phyloP scores from a whole-genome alignment of 2,888 invertebrate species.

The Merodon equestris region DNA sequence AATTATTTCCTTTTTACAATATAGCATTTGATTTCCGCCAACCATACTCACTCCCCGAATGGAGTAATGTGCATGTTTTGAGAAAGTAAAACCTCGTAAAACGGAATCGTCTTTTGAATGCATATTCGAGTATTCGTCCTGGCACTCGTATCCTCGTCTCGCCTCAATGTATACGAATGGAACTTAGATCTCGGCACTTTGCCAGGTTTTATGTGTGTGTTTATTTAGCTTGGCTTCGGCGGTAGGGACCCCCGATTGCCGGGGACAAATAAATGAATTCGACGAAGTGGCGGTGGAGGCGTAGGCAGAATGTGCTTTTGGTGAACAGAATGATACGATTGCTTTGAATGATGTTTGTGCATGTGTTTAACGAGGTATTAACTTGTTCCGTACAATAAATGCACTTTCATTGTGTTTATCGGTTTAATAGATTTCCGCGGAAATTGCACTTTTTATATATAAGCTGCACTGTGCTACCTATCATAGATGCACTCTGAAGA shows the following conservation, averaged over 20 bases:
- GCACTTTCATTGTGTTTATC: constrained; percentile 18
- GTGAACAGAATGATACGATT: constrained; percentile 22
- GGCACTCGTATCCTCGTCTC: not conserved
- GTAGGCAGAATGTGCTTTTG: constrained; percentile 17
- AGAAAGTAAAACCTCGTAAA: constrained; percentile 55
- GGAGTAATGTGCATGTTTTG: constrained; percentile 56
- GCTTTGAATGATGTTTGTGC: constrained; percentile 21
- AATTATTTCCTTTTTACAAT: constrained; percentile 56
- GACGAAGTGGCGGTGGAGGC: not conserved
- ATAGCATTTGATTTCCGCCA: constrained; percentile 57
- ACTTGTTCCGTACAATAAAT: constrained; percentile 28
- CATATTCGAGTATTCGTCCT: constrained; percentile 11
- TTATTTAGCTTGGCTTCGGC: constrained; percentile 52
- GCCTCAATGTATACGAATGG: not conserved
- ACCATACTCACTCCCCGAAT: not conserved
- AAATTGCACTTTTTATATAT: too few relatives aligned
- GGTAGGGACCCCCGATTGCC: constrained; percentile 18
- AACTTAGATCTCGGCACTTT: constrained; percentile 61
- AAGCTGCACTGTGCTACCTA: too few relatives aligned
- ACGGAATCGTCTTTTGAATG: constrained; percentile 63
- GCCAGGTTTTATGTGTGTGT: constrained; percentile 56
- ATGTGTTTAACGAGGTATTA: constrained; percentile 43
- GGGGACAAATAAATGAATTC: constrained; percentile 55
- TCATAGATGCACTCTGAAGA: too few relatives aligned
- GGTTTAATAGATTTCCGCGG: too few relatives aligned